Percentiles rank a stretch among this genome's conserved stretches.
Evolutionary conservation across 2,888 invertebrate genomes (phyloP).

Genomic region (Melolontha melolontha): DNA sequence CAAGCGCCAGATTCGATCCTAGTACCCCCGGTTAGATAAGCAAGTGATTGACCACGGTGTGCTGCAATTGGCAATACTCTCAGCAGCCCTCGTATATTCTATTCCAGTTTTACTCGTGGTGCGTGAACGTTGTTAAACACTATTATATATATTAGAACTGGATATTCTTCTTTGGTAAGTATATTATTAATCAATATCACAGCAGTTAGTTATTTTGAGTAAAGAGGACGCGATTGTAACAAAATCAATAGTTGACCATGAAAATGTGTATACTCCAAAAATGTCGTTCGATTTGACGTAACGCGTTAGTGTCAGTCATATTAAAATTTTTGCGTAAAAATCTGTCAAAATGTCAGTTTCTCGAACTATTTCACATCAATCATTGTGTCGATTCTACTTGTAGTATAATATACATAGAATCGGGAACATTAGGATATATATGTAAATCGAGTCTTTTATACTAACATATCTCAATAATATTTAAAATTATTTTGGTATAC

Average conservation of each 20-base stretch:
- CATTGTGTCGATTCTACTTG: slow-evolving; percentile 1
- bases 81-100: too few species aligned
- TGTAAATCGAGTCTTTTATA: too few species aligned
- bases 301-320: neutral
- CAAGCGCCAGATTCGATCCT: too few species aligned
- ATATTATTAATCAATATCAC: slow-evolving; percentile 15
- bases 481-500: neutral
- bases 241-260: slow-evolving; percentile 37
- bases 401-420: neutral
- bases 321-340: neutral
- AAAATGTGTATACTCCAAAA: slow-evolving; percentile 17
- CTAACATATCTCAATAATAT: neutral
- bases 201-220: slow-evolving; percentile 1
- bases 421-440: neutral
- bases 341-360: slow-evolving; percentile 29
- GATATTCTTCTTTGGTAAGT: too few species aligned
- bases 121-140: too few species aligned
- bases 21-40: too few species aligned
- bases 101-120: too few species aligned
- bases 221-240: slow-evolving; percentile 8
- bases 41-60: too few species aligned
- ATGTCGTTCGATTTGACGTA: slow-evolving; percentile 26
- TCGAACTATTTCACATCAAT: neutral
- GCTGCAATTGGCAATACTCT: too few species aligned
- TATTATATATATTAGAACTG: too few species aligned